Conservation (phyloP, 1,140 invertebrate genomes). For the Magallana ariakensis region DNA sequence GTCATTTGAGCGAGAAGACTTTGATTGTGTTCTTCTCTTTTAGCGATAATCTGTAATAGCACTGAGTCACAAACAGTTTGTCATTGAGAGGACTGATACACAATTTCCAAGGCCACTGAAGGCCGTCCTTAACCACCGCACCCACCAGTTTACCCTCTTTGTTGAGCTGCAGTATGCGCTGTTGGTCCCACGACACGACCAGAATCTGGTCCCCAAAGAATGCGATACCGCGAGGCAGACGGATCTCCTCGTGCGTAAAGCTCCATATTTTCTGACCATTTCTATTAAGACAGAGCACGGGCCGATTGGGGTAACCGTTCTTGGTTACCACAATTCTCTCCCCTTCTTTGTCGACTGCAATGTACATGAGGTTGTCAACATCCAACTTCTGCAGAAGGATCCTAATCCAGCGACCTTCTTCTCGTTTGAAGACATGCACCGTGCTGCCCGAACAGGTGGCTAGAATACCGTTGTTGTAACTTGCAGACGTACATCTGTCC, state of each 20-base stretch:
- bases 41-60: slow-evolving; percentile 42
- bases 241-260: slow-evolving; percentile 46
- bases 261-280: slow-evolving; percentile 48
- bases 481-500: slow-evolving; percentile 43
- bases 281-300: slow-evolving; percentile 41
- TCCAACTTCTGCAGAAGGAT: slow-evolving; percentile 41
- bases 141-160: slow-evolving; percentile 45
- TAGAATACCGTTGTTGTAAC: slow-evolving; percentile 47
- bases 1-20: slow-evolving; percentile 33
- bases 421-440: slow-evolving; percentile 45
- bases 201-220: slow-evolving; percentile 30
- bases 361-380: slow-evolving; percentile 45
- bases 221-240: slow-evolving; percentile 46
- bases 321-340: slow-evolving; percentile 45
- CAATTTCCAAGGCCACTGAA: slow-evolving; percentile 51
- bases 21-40: slow-evolving; percentile 48
- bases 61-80: slow-evolving; percentile 42
- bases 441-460: slow-evolving; percentile 48
- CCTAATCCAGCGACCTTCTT: slow-evolving; percentile 30
- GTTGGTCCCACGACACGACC: slow-evolving; percentile 48
- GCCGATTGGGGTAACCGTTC: slow-evolving; percentile 49
- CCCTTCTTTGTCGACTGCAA: slow-evolving; percentile 45
- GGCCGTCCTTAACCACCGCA: slow-evolving; percentile 28
- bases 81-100: slow-evolving; percentile 40
- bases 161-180: slow-evolving; percentile 44